Conservation (phyloP, 2,797 vertebrate species). For the Enteromius paludinosus region DNA sequence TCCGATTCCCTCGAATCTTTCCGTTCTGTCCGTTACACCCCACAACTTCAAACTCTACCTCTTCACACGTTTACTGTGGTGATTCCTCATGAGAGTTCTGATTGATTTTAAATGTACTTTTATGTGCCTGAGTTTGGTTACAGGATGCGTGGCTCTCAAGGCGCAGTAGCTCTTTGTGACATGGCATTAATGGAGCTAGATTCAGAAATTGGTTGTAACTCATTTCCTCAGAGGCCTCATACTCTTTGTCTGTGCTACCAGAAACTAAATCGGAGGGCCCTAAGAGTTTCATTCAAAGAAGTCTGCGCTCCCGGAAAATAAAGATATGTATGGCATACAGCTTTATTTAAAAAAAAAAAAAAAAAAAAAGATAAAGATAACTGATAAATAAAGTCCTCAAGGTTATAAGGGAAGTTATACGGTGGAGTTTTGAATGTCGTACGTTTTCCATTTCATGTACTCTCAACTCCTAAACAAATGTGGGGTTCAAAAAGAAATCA, state of each 20-base stretch:
- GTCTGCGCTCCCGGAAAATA: conserved; percentile 5
- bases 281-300: neutral
- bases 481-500: conserved; percentile 30
- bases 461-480: neutral
- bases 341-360: neutral
- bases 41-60: conserved; percentile 53
- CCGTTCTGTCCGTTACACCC: neutral
- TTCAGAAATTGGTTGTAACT: conserved; percentile 22
- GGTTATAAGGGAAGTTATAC: conserved; percentile 13
- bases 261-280: neutral
- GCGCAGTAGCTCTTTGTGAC: conserved; percentile 46
- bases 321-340: neutral
- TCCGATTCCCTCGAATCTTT: neutral
- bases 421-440: conserved; percentile 28
- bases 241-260: neutral
- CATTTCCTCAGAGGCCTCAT: neutral
- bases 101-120: conserved; percentile 30
- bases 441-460: conserved; percentile 38
- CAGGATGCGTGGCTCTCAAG: conserved; percentile 33
- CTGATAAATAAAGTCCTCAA: neutral
- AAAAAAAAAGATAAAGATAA: too few relatives aligned
- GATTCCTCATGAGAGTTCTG: conserved; percentile 11
- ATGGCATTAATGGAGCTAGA: conserved; percentile 35
- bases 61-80: conserved; percentile 37
- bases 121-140: conserved; percentile 55